These are phyloP conservation scores for Turritopsis rubra DNA, from an alignment of 30 jellyfish, hydroid and myxozoan genomes.

Conservation along the genomic window DNA sequence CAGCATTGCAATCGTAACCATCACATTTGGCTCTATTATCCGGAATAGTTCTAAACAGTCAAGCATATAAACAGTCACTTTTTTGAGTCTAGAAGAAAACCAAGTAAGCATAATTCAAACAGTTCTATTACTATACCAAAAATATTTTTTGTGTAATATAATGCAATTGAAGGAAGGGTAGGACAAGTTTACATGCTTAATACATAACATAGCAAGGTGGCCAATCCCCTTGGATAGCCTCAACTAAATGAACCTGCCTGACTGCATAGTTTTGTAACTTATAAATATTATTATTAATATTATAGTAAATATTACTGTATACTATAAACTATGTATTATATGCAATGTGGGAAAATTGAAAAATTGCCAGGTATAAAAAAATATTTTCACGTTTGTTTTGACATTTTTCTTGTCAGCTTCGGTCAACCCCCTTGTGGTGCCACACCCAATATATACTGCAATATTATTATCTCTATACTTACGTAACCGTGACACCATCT, in stretches of 20 bases:
- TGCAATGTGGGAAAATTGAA: not conserved
- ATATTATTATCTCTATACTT: not conserved
- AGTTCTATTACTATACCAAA: no score
- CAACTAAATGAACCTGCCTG: no score
- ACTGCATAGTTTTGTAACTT: no score
- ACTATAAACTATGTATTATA: no score
- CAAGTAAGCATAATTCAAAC: not conserved
- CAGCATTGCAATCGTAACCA: constrained; percentile 66
- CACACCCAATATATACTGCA: not conserved
- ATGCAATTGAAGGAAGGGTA: no score
- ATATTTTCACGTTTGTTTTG: no score
- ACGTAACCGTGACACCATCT: constrained; percentile 78
- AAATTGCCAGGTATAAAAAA: not conserved
- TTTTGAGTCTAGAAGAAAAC: not conserved
- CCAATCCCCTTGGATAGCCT: no score
- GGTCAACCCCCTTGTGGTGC: not conserved
- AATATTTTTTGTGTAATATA: not conserved
- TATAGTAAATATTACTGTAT: no score
- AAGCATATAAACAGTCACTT: not conserved
- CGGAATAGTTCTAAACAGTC: constrained; percentile 64
- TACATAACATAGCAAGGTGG: no score
- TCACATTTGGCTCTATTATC: constrained; percentile 57
- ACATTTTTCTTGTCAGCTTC: not conserved
- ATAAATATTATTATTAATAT: no score
- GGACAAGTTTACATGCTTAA: no score